Conservation (phyloP, 2,888 invertebrate species). For the Cistogaster globosa region DNA sequence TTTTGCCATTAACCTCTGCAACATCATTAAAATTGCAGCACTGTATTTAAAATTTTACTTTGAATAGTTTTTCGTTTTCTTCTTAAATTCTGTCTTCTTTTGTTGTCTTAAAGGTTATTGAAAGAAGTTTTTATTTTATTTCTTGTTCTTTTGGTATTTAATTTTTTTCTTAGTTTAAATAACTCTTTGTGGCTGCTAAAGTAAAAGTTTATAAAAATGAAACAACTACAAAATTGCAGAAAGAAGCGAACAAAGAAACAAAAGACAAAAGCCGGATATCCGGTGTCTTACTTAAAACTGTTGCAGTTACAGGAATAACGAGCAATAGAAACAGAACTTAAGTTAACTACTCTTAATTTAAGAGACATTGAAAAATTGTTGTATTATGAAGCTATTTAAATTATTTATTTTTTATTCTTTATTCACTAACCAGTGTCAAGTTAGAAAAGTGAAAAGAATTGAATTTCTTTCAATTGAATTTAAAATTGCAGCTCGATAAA, state of each 20-base stretch:
- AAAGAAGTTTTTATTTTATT: constrained; percentile 35
- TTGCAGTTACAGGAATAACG: constrained; percentile 53
- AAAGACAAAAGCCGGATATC: constrained; percentile 67
- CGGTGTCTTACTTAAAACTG: constrained; percentile 68
- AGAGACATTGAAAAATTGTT: constrained; percentile 54
- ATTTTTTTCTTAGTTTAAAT: constrained; percentile 41
- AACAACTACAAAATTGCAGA: constrained; percentile 40
- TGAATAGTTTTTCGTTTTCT: constrained; percentile 26
- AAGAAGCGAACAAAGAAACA: constrained; percentile 29
- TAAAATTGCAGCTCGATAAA: background rate
- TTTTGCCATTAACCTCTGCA: constrained; percentile 5
- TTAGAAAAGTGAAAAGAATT: constrained; percentile 28
- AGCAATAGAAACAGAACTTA: constrained; percentile 43
- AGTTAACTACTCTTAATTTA: constrained; percentile 59
- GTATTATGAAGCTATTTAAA: constrained; percentile 38
- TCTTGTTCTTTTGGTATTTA: constrained; percentile 15
- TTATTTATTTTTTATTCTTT: constrained; percentile 38
- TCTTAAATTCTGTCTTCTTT: constrained; percentile 7
- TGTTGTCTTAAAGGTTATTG: constrained; percentile 49
- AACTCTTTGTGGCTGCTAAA: constrained; percentile 55
- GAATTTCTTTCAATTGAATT: constrained; percentile 5
- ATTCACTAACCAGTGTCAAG: background rate
- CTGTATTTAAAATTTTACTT: constrained; percentile 32
- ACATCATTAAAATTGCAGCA: constrained; percentile 43
- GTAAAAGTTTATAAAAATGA: constrained; percentile 52